Conservation (phyloP, 2,888 invertebrate genomes). For the Marronus borbonicus region DNA sequence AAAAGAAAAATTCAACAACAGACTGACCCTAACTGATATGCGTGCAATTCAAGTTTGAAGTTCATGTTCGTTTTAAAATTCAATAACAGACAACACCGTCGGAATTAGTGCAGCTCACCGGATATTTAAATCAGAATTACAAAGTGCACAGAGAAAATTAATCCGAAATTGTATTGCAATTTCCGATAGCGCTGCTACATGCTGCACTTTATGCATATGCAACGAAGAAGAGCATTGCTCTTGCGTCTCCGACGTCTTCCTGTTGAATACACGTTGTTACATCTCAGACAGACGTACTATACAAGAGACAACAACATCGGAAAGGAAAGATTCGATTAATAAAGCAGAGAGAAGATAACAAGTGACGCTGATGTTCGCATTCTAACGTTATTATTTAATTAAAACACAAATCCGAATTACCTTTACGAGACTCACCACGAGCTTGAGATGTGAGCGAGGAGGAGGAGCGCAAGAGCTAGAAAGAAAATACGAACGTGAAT, state of each 20-base stretch:
- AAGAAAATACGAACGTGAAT: slow-evolving; percentile 53
- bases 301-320: slow-evolving; percentile 43
- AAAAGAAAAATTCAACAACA: too few relatives aligned
- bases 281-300: not conserved
- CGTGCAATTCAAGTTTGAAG: not conserved
- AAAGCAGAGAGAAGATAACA: slow-evolving; percentile 57
- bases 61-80: slow-evolving; percentile 24
- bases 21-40: not conserved
- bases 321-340: slow-evolving; percentile 58
- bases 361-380: slow-evolving; percentile 59
- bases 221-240: slow-evolving; percentile 53
- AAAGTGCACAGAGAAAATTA: slow-evolving; percentile 56
- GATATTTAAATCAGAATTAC: slow-evolving; percentile 56
- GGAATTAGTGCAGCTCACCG: slow-evolving; percentile 29
- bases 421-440: slow-evolving; percentile 61
- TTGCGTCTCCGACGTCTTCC: slow-evolving; percentile 2
- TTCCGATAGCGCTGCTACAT: slow-evolving; percentile 57
- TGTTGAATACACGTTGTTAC: slow-evolving; percentile 9
- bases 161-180: slow-evolving; percentile 59
- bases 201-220: slow-evolving; percentile 63
- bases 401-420: slow-evolving; percentile 67
- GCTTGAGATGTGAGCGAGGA: not conserved
- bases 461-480: not conserved
- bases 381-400: slow-evolving; percentile 67
- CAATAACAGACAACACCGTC: slow-evolving; percentile 6